Percentiles rank a stretch among this genome's conserved stretches.
Conservation (phyloP, 2,888 invertebrate species). For the Drosophila siamana region DNA sequence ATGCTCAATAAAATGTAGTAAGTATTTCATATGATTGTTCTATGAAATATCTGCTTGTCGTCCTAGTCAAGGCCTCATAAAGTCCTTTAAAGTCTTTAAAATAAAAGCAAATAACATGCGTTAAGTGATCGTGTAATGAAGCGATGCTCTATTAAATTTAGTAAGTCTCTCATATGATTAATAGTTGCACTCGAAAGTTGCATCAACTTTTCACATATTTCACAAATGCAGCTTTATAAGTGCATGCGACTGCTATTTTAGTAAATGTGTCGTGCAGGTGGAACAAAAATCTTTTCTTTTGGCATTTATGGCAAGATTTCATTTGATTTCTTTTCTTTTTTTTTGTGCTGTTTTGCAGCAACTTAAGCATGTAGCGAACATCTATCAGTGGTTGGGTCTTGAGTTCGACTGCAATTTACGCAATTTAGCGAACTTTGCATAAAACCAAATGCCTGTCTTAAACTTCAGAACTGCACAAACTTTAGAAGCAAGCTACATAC, state of each 20-base stretch:
- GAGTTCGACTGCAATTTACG: conserved; percentile 54
- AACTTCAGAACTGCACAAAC: conserved; percentile 39
- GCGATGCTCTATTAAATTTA: too few relatives aligned
- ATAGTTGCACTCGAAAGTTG: too few relatives aligned
- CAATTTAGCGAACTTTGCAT: conserved; percentile 71
- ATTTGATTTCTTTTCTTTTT: too few relatives aligned
- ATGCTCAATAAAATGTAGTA: too few relatives aligned
- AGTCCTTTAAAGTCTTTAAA: not conserved
- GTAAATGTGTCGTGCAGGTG: not conserved
- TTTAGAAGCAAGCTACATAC: conserved; percentile 14
- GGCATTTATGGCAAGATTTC: not conserved
- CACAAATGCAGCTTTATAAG: not conserved
- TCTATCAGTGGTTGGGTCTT: conserved; percentile 41
- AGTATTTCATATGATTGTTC: too few relatives aligned
- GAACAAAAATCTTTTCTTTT: not conserved
- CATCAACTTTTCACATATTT: not conserved
- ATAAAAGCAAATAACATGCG: too few relatives aligned
- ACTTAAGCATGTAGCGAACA: conserved; percentile 35
- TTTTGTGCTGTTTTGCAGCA: conserved; percentile 23
- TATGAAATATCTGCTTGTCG: conserved; percentile 74
- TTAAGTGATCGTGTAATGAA: too few relatives aligned
- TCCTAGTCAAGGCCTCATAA: conserved; percentile 43
- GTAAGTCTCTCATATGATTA: too few relatives aligned
- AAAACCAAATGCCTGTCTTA: conserved; percentile 46
- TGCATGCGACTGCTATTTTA: not conserved